A percentile compares a stretch with the other conserved stretches of the same genome.
Evolutionary conservation across 2,113 vertebrate genomes (phyloP).

Genomic region (Rafetus swinhoei): DNA sequence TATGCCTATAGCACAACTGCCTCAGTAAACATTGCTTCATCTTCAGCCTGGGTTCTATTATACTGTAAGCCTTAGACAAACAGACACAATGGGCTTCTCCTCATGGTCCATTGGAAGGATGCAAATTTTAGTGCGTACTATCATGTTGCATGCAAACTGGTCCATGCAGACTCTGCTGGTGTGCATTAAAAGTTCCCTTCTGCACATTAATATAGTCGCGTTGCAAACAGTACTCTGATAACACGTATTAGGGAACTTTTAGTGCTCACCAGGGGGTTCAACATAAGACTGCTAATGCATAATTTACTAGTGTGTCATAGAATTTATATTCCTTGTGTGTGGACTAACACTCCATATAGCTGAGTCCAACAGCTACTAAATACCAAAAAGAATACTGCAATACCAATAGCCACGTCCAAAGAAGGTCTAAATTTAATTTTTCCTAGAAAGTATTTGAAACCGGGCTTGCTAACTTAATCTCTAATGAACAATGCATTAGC

Average conservation of each 20-base stretch:
- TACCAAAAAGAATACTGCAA: accelerated
- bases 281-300: not conserved
- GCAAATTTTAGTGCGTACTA: not conserved
- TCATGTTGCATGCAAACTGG: not conserved
- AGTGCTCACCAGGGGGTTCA: not conserved
- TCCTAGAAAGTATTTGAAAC: not conserved
- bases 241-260: not conserved
- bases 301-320: not conserved
- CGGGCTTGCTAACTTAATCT: not conserved
- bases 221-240: not conserved
- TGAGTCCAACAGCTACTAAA: accelerated
- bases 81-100: accelerated
- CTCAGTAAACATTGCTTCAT: not conserved
- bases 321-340: not conserved
- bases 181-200: not conserved
- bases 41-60: accelerated
- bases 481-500: not conserved
- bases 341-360: not conserved
- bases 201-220: not conserved
- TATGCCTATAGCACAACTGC: accelerated
- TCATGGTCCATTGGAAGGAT: not conserved
- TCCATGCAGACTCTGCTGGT: not conserved
- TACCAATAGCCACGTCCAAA: accelerated
- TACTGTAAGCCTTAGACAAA: accelerated
- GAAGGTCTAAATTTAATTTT: not conserved